Conservation (phyloP, 2,113 vertebrate genomes). For the Eira barbara region DNA sequence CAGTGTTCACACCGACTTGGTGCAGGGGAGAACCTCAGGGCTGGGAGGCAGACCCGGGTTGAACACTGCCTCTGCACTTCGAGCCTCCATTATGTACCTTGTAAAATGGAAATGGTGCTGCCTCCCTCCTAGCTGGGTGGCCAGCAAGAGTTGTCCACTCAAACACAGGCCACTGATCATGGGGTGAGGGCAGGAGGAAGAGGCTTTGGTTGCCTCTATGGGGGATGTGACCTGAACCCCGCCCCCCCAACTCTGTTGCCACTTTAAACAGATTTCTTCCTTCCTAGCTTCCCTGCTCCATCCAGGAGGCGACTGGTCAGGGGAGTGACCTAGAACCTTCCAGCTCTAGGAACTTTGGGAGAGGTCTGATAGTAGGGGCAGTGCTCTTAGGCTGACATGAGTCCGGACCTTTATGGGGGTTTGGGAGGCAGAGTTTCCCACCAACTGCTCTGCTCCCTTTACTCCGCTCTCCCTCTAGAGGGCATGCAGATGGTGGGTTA, state of each 20-base stretch:
- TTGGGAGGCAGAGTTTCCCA: not conserved
- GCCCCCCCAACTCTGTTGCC: not conserved
- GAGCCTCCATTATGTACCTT: not conserved
- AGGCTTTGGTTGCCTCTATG: not conserved
- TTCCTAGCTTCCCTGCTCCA: not conserved
- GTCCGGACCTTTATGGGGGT: not conserved
- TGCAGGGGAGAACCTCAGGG: not conserved
- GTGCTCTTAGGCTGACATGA: not conserved
- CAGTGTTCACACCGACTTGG: not conserved
- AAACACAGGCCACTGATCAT: not conserved
- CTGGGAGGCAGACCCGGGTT: not conserved
- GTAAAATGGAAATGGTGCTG: not conserved
- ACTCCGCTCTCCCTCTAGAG: not conserved
- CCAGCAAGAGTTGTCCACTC: not conserved
- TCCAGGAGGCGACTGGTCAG: not conserved
- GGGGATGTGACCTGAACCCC: not conserved
- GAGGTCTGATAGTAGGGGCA: not conserved
- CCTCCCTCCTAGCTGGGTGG: not conserved
- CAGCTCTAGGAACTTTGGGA: not conserved
- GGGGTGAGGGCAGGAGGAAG: not conserved
- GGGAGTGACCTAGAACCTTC: not conserved
- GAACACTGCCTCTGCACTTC: not conserved
- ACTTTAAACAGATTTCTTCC: not conserved
- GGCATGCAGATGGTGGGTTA: not conserved
- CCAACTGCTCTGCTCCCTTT: not conserved